Percentiles rank a stretch among this genome's conserved stretches.
These are phyloP conservation scores for Eupithecia inturbata DNA, from an alignment of 2,888 invertebrate species.

Conservation along the genomic window DNA sequence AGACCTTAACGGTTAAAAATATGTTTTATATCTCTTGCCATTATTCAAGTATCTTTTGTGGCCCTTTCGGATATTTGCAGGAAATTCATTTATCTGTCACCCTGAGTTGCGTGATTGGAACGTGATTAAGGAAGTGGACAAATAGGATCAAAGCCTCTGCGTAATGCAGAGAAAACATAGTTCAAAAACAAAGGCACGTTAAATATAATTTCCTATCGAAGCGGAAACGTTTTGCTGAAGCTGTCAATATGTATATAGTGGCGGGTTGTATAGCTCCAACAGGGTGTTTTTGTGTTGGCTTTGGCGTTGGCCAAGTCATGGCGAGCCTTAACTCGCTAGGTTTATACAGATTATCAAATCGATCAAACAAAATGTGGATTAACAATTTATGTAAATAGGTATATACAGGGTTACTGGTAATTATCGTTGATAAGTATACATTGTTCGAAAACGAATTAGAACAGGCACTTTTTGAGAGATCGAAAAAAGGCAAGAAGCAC, in stretches of 20 bases:
- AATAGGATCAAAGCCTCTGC: conserved; percentile 15
- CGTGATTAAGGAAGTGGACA: conserved; percentile 35
- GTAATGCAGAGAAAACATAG: not conserved
- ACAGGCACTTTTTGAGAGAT: no score
- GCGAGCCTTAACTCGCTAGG: no score
- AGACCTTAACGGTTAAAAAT: not conserved
- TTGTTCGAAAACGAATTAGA: no score
- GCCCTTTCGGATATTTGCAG: conserved; percentile 27
- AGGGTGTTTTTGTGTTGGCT: not conserved
- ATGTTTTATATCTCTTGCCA: not conserved
- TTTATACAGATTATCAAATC: no score
- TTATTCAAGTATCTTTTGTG: not conserved
- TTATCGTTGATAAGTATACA: no score
- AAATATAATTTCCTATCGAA: conserved; percentile 1
- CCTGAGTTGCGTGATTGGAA: conserved; percentile 27
- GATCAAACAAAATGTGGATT: no score
- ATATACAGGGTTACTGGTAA: no score
- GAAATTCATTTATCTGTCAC: conserved; percentile 33
- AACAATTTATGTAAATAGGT: no score
- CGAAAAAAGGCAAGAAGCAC: no score
- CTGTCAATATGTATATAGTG: not conserved
- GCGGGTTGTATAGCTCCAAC: not conserved
- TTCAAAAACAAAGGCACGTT: not conserved
- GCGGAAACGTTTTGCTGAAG: not conserved
- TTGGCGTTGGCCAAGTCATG: no score